These are phyloP conservation scores for Calosoma granatense DNA, from an alignment of 1,140 invertebrate species.

Conservation along the genomic window DNA sequence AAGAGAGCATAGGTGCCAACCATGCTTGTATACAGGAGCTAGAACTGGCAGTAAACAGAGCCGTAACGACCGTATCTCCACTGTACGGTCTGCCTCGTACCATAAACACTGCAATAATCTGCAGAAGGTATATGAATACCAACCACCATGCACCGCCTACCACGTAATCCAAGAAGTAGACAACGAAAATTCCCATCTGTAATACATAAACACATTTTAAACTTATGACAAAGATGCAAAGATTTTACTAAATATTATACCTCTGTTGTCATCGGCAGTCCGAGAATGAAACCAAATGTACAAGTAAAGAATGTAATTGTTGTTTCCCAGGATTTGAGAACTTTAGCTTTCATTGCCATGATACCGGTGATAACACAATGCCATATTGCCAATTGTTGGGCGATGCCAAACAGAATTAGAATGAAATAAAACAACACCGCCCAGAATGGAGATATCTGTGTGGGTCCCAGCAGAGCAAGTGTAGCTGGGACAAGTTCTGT, in stretches of 20 bases:
- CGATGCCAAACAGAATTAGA: slow-evolving; percentile 75
- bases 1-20: slow-evolving; percentile 63
- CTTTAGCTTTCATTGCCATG: slow-evolving; percentile 61
- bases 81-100: slow-evolving; percentile 75
- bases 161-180: slow-evolving; percentile 76
- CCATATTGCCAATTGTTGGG: slow-evolving; percentile 58
- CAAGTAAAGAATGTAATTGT: slow-evolving; percentile 81
- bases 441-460: slow-evolving; percentile 72
- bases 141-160: slow-evolving; percentile 80
- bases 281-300: slow-evolving; percentile 70
- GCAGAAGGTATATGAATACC: slow-evolving; percentile 62
- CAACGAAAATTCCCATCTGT: slow-evolving; percentile 70
- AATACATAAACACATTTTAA: slow-evolving; percentile 22
- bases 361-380: slow-evolving; percentile 73
- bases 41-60: slow-evolving; percentile 46
- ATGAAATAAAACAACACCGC: slow-evolving; percentile 77
- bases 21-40: slow-evolving; percentile 42
- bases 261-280: slow-evolving; percentile 80
- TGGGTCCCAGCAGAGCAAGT: slow-evolving; percentile 56
- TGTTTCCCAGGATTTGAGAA: slow-evolving; percentile 66
- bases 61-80: slow-evolving; percentile 67
- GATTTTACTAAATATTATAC: slow-evolving; percentile 37
- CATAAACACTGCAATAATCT: slow-evolving; percentile 69
- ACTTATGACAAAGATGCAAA: slow-evolving; percentile 5
- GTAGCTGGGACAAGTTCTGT: slow-evolving; percentile 80